Evolutionary conservation across 2,113 vertebrate genomes (phyloP).

Genomic region (Philantomba maxwellii): DNA sequence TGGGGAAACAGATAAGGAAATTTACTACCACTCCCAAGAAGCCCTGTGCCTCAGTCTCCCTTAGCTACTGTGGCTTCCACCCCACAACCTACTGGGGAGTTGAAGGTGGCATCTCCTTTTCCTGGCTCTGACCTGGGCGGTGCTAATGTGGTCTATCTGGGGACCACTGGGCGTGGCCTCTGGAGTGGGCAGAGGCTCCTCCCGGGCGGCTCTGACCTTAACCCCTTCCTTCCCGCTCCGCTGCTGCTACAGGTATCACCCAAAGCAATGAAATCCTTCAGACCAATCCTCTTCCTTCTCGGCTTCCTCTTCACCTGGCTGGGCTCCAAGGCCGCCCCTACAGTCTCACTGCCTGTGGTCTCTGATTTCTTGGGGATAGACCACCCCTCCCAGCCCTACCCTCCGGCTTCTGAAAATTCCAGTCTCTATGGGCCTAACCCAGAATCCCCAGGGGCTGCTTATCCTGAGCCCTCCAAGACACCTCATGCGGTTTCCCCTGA

Average conservation of each 20-base stretch:
- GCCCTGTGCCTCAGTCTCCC: neutral
- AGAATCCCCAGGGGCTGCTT: neutral
- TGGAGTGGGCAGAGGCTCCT: neutral
- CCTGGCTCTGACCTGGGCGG: neutral
- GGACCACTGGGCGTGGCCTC: neutral
- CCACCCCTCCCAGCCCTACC: neutral
- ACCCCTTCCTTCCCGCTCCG: neutral
- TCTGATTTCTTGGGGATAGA: neutral
- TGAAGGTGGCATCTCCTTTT: neutral
- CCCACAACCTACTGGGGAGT: neutral
- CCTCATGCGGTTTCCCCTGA: neutral
- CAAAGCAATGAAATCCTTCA: constrained; percentile 31
- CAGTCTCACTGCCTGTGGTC: neutral
- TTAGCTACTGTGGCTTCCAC: neutral
- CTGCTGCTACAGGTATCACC: neutral
- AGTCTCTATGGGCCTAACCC: neutral
- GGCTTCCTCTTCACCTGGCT: neutral
- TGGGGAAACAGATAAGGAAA: neutral
- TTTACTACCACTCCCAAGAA: neutral
- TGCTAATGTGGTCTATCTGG: neutral
- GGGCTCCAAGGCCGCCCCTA: neutral
- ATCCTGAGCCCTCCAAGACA: neutral
- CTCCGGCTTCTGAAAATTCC: neutral
- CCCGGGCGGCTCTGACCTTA: neutral
- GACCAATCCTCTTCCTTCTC: neutral